A percentile compares a stretch with the other conserved stretches of the same genome.
Evolutionary conservation across 2,888 invertebrate species (phyloP).

Genomic region (Holacanthella duospinosa): DNA sequence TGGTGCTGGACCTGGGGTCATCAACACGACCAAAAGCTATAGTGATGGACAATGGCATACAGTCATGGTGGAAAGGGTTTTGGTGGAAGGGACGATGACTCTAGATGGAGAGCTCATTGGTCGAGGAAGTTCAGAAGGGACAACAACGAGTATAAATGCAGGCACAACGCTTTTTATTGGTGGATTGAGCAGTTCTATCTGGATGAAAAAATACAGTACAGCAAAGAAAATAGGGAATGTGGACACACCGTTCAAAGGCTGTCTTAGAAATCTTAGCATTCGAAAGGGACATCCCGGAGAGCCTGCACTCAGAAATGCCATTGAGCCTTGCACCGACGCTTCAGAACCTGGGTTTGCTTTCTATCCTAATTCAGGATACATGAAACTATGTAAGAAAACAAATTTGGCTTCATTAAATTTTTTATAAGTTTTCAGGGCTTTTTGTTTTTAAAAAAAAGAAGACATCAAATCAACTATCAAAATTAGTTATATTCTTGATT

Average conservation of each 20-base stretch:
- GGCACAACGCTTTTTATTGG: slow-evolving; percentile 67
- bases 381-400: slow-evolving; percentile 48
- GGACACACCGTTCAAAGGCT: slow-evolving; percentile 67
- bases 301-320: slow-evolving; percentile 51
- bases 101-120: slow-evolving; percentile 53
- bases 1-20: slow-evolving; percentile 52
- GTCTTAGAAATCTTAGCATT: slow-evolving; percentile 64
- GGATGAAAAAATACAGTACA: slow-evolving; percentile 24
- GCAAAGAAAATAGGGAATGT: slow-evolving; percentile 45
- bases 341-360: slow-evolving; percentile 78
- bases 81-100: slow-evolving; percentile 53
- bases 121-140: slow-evolving; percentile 47
- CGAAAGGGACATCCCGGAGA: slow-evolving; percentile 51
- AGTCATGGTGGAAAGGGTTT: slow-evolving; percentile 55
- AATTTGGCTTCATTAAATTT: slow-evolving; percentile 36
- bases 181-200: slow-evolving; percentile 22
- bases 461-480: too few species aligned
- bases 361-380: slow-evolving; percentile 58
- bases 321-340: slow-evolving; percentile 66
- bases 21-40: slow-evolving; percentile 51
- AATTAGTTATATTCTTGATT: too few species aligned
- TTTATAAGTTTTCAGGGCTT: background rate
- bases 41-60: slow-evolving; percentile 73
- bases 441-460: too few species aligned
- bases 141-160: slow-evolving; percentile 50